Evolutionary conservation across 2,797 vertebrate genomes (phyloP).

Genomic region (Anguilla obscura): DNA sequence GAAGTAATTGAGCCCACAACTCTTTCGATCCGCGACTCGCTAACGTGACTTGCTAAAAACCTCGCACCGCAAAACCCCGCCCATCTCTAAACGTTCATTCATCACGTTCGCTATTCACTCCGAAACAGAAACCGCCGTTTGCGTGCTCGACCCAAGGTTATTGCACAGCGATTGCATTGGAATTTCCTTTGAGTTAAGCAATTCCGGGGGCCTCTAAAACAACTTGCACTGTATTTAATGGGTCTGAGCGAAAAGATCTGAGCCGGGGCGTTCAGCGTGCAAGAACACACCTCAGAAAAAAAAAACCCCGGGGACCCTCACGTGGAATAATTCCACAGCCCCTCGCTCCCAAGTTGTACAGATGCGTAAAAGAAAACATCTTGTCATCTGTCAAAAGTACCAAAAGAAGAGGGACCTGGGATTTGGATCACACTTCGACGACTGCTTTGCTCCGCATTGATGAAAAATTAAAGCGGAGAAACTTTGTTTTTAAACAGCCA

Average conservation of each 20-base stretch:
- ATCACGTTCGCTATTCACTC: not conserved
- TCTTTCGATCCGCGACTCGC: not conserved
- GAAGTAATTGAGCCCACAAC: not conserved
- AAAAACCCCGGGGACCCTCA: constrained; percentile 10
- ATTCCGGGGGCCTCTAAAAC: not conserved
- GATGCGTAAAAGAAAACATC: constrained; percentile 12
- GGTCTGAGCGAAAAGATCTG: constrained; percentile 4
- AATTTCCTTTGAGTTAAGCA: constrained; percentile 18
- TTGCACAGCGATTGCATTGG: constrained; percentile 8
- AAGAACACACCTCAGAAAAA: not conserved
- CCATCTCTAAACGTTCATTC: not conserved
- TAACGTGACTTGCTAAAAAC: not conserved
- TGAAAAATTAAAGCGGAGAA: constrained; percentile 13
- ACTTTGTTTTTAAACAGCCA: not conserved
- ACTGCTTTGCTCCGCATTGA: not conserved
- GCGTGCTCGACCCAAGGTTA: not conserved
- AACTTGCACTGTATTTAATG: constrained; percentile 15
- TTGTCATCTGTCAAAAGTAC: constrained; percentile 16
- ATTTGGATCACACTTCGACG: constrained; percentile 15
- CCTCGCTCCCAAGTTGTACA: not conserved
- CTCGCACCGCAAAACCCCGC: not conserved
- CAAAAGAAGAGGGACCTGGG: not conserved
- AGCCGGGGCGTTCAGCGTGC: not conserved
- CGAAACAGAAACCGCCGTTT: constrained; percentile 9
- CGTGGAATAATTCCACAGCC: not conserved